phyloP scores from a whole-genome alignment of 2,888 invertebrate species.

The Lissonota sp. region DNA sequence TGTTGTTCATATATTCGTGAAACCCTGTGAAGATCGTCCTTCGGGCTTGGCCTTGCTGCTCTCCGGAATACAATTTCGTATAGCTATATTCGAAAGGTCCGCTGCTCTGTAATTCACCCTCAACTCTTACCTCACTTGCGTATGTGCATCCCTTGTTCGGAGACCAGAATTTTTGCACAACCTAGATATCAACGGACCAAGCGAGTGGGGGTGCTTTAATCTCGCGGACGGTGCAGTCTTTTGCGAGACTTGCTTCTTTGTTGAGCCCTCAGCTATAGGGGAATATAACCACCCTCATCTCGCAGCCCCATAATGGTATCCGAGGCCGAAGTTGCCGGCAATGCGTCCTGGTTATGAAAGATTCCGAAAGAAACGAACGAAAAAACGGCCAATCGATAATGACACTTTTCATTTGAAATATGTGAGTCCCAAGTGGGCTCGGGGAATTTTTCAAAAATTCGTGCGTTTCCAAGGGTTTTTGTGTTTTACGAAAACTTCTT shows the following conservation, averaged over 20 bases:
- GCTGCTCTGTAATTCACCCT: conserved; percentile 45
- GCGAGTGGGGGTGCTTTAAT: conserved; percentile 44
- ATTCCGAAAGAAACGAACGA: no score
- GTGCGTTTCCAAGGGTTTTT: no score
- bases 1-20: background rate
- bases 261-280: conserved; percentile 53
- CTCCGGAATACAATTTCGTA: conserved; percentile 23
- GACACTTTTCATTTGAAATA: no score
- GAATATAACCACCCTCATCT: conserved; percentile 1
- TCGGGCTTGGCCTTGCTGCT: conserved; percentile 29
- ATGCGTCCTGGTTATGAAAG: background rate
- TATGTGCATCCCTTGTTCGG: conserved; percentile 3
- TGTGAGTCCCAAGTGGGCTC: no score
- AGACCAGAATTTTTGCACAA: conserved; percentile 22
- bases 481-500: no score
- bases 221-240: conserved; percentile 47
- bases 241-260: conserved; percentile 58
- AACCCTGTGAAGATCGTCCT: background rate
- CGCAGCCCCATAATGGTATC: background rate
- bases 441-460: no score
- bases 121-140: background rate
- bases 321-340: conserved; percentile 10
- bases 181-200: conserved; percentile 32
- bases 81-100: background rate
- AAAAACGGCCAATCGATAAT: no score